Base-by-base conservation (phyloP, 1,140 invertebrate genomes). In the Platorchestia sp. region DNA sequence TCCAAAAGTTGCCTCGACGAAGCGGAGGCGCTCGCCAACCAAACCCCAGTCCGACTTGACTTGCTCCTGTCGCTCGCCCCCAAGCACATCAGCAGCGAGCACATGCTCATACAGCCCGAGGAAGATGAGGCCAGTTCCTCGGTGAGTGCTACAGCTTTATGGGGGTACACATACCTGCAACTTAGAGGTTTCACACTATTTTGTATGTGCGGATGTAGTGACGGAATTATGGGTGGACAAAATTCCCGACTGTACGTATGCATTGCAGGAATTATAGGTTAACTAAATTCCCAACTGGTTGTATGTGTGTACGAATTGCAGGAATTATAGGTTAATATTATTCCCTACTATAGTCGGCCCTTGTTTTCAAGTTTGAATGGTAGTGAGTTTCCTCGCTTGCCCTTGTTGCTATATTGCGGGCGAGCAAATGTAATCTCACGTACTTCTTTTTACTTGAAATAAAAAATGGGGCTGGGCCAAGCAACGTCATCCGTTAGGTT, bases 11-110 rank as follows among this genome's bases (percentile, higher is more conserved):
- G 99, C 97, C 97, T 99, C 91, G 98, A 98, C 95, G 98, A 99
- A 95, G 98, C 99, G 0, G 98, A 99, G 97, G 98, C 99, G 96
- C 97, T 99, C 96, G 98, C 99, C 6, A 99, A 98, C 96, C 98
- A 99, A 97, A 99, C 99, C 0, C 99, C 99, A 0, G 99, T 99
- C 27, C 97, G 99, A 89, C 97, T 99, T 45, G 99, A 99, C 97
- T 97, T 99, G 59, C 97, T 99, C n/a, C 97, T 99, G 27, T 98
- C 98, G 0, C 97, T 99, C 86, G 98, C 98, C 87, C 98, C 98
- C 0, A 98, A 96, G 91, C 96, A 96, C 96, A 96, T 96, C 89
- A 96, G 96, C 95, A 96, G 96, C 47, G 96, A 96, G 47, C 96
- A 96, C 91, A 96, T 96, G 96, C 95, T 96, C 22, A 96, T 96